Conservation (phyloP, 2,797 vertebrate genomes). For the Sternarchorhynchus goeldii region DNA sequence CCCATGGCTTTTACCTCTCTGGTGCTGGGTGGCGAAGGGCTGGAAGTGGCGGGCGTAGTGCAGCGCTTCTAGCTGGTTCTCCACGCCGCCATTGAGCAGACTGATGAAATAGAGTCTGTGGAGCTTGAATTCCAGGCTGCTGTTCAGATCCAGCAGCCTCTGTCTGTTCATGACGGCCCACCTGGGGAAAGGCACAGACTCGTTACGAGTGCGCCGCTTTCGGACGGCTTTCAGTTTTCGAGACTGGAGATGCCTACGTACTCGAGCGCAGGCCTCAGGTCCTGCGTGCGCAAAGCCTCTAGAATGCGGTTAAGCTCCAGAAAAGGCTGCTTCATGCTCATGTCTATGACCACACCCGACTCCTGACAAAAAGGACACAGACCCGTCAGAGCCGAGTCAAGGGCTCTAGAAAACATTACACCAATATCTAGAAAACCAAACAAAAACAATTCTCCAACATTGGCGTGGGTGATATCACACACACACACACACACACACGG, state of each 20-base stretch:
- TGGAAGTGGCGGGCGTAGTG: slow-evolving; percentile 90
- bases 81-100: slow-evolving; percentile 82
- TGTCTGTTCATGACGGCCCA: slow-evolving; percentile 88
- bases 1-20: slow-evolving; percentile 76
- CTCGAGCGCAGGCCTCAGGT: slow-evolving; percentile 87
- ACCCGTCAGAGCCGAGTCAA: background rate
- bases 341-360: slow-evolving; percentile 85
- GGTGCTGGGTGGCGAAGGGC: slow-evolving; percentile 87
- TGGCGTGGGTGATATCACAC: too few relatives aligned
- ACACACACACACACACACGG: too few relatives aligned
- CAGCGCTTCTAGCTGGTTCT: slow-evolving; percentile 87
- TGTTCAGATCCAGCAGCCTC: slow-evolving; percentile 86
- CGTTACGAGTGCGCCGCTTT: background rate
- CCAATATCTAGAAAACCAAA: too few relatives aligned
- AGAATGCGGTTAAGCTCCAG: slow-evolving; percentile 89
- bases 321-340: slow-evolving; percentile 91
- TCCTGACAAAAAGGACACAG: slow-evolving; percentile 65
- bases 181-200: slow-evolving; percentile 61
- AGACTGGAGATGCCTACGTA: slow-evolving; percentile 60
- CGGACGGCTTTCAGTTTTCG: background rate
- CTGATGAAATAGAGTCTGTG: slow-evolving; percentile 89
- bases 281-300: slow-evolving; percentile 86
- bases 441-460: too few relatives aligned
- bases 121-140: slow-evolving; percentile 89
- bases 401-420: background rate